Conservation (phyloP, 2,888 invertebrate species). For the Cryptophagus acutangulus region DNA sequence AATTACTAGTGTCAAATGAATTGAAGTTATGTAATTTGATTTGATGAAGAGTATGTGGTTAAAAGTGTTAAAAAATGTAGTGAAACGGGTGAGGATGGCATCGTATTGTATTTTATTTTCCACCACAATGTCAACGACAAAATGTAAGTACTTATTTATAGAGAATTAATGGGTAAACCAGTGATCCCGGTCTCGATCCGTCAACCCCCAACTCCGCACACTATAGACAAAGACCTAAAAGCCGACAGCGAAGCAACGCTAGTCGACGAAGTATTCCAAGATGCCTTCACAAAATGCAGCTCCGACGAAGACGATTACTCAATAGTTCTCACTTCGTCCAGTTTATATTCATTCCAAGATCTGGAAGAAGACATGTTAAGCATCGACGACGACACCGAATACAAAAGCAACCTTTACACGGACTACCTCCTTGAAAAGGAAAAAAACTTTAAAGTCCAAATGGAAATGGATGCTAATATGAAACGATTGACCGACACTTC, state of each 20-base stretch:
- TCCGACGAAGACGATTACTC: conserved; percentile 32
- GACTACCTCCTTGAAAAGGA: conserved; percentile 21
- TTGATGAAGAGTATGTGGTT: no score
- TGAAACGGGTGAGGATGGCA: no score
- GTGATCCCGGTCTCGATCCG: neutral
- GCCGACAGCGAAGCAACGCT: conserved; percentile 8
- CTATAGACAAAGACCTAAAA: conserved; percentile 9
- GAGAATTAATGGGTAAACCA: conserved; percentile 8
- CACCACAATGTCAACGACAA: conserved; percentile 18
- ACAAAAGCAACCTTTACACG: conserved; percentile 18
- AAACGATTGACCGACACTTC: no score
- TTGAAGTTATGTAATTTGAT: no score
- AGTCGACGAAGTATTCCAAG: conserved; percentile 10
- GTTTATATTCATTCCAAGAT: conserved; percentile 28
- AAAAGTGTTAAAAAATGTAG: no score
- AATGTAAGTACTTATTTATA: conserved; percentile 10
- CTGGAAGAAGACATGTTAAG: conserved; percentile 18
- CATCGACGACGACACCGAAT: conserved; percentile 5
- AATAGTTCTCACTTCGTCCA: conserved; percentile 31
- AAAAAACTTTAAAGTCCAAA: conserved; percentile 19
- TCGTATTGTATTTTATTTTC: no score
- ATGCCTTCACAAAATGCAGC: conserved; percentile 12
- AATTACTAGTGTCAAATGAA: no score
- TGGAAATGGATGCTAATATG: conserved; percentile 10
- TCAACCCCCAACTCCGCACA: neutral